Conservation (phyloP, 1,140 invertebrate genomes). For the Theocolax elegans region DNA sequence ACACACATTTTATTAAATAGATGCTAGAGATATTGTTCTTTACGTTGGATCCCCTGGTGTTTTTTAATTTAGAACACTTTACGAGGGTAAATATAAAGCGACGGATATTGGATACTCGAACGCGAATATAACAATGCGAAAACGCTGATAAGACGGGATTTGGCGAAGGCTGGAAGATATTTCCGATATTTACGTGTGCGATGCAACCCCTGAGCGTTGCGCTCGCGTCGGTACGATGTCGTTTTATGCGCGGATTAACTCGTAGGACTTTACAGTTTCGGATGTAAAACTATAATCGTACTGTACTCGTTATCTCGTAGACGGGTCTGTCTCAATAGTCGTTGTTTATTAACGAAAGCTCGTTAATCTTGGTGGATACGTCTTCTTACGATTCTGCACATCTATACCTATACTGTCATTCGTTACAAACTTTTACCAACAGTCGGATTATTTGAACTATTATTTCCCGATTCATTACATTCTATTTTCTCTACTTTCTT, state of each 20-base stretch:
- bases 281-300: conserved; percentile 17
- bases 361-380: too few relatives aligned
- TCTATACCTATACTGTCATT: too few relatives aligned
- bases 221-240: conserved; percentile 39
- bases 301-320: background rate
- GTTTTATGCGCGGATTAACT: conserved; percentile 36
- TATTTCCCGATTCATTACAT: too few relatives aligned
- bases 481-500: too few relatives aligned
- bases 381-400: too few relatives aligned
- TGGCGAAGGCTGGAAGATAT: conserved; percentile 33
- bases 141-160: conserved; percentile 39
- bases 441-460: too few relatives aligned
- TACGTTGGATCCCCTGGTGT: background rate
- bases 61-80: conserved; percentile 47
- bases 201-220: too few relatives aligned
- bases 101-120: conserved; percentile 53
- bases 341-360: background rate
- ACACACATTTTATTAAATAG: too few relatives aligned
- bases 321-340: background rate
- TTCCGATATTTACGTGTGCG: conserved; percentile 26
- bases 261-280: conserved; percentile 41
- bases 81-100: conserved; percentile 50
- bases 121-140: conserved; percentile 50
- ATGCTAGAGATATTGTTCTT: too few relatives aligned
- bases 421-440: too few relatives aligned